Conservation (phyloP, 2,113 vertebrate species). For the Eulacestoma nigropectus region DNA sequence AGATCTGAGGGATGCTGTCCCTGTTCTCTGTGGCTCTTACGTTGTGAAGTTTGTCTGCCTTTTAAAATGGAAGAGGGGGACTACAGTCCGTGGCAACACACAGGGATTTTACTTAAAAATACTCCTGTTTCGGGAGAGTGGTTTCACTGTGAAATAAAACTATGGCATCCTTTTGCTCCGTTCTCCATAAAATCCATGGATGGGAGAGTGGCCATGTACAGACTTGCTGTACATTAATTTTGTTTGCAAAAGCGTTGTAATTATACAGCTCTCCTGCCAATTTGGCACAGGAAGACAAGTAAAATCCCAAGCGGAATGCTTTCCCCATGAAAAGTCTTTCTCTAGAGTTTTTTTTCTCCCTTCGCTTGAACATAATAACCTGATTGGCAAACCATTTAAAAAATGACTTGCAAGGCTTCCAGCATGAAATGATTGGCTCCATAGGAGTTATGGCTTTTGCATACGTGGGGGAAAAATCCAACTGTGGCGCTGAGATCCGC, state of each 20-base stretch:
- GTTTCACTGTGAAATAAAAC: not conserved
- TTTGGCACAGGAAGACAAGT: constrained; percentile 28
- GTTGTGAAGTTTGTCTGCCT: not conserved
- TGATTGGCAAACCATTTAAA: not conserved
- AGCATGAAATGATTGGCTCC: not conserved
- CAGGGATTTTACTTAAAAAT: not conserved
- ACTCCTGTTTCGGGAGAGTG: not conserved
- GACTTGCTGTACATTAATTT: constrained; percentile 46
- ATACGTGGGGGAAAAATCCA: not conserved
- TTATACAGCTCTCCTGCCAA: constrained; percentile 3
- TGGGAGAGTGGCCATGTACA: constrained; percentile 1
- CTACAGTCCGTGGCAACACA: fast-evolving
- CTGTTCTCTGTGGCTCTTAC: not conserved
- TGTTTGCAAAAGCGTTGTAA: constrained; percentile 28
- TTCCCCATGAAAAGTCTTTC: not conserved
- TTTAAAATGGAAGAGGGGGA: not conserved
- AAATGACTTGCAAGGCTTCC: not conserved
- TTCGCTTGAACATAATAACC: not conserved
- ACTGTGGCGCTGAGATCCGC: not conserved
- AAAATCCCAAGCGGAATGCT: constrained; percentile 13
- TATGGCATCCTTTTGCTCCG: not conserved
- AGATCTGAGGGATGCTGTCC: not conserved
- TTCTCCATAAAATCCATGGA: not conserved
- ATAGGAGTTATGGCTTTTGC: not conserved
- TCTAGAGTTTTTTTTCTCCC: not conserved